phyloP scores from a whole-genome alignment of 2,113 vertebrate genomes.

The Percina caprodes region DNA sequence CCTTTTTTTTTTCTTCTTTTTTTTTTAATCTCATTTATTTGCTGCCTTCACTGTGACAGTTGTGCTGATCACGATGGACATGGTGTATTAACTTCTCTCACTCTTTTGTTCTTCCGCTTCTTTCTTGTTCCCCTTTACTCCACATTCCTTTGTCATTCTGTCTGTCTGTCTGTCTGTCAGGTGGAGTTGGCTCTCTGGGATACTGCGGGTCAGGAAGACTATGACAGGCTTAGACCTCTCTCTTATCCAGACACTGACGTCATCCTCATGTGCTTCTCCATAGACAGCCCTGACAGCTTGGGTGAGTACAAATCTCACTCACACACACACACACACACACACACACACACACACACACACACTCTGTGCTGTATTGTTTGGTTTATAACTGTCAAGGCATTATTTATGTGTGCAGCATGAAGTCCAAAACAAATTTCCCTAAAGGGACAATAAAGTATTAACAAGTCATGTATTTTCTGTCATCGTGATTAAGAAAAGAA shows the following conservation, averaged over 20 bases:
- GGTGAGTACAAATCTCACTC: slow-evolving; percentile 81
- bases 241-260: slow-evolving; percentile 89
- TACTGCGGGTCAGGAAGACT: slow-evolving; percentile 88
- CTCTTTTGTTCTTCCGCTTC: background rate
- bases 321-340: background rate
- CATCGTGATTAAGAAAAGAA: slow-evolving; percentile 4
- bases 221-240: slow-evolving; percentile 86
- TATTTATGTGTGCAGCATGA: too few relatives aligned
- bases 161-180: slow-evolving; percentile 44
- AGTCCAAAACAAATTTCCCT: too few relatives aligned
- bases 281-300: slow-evolving; percentile 91
- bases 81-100: slow-evolving; percentile 14
- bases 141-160: background rate
- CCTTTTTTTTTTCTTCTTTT: too few relatives aligned
- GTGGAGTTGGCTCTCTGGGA: slow-evolving; percentile 89
- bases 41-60: background rate
- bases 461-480: background rate
- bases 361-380: background rate
- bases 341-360: background rate
- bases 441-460: background rate
- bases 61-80: background rate
- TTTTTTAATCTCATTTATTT: background rate
- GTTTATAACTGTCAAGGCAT: too few relatives aligned
- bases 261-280: slow-evolving; percentile 89
- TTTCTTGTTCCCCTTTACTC: background rate